Base-by-base conservation (phyloP, 2,113 vertebrate species). In the Psilopogon haemacephalus region DNA sequence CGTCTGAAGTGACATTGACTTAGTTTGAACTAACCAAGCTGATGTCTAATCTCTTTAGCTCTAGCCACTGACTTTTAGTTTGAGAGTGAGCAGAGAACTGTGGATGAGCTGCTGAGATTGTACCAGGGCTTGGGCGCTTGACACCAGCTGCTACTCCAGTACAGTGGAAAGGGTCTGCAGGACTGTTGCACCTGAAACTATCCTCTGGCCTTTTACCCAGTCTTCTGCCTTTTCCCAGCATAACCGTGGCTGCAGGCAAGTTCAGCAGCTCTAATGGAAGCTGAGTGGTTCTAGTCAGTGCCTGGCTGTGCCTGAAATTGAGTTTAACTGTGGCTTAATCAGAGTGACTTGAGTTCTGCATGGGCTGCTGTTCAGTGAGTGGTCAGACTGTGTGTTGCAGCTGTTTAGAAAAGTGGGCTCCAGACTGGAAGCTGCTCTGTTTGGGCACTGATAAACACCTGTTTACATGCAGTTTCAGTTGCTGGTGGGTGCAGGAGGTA, bases 281-380 rank as follows among this genome's bases (percentile, higher is more conserved):
- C 50, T 54, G 59, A 65, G 68, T 91, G 67, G 20, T 85, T 82
- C 85, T 89, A 62, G 27, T 62, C 9, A n/a, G 55, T 48, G 64
- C 35, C 79, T 79, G 86, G 17, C 42, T 60, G 11, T 0, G 18
- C 42, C 70, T 78, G 70, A 67, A 94, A 78, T 40, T 60, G 67
- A 87, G 30, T 82, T 56, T 71, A 69, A 46, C 23, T 33, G 35
- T 24, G 44, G 59, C 12, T 35, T 86, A 58, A 80, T 79, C 55
- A 58, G 84, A 84, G 76, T 2, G 2, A 17, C 52, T 74, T 44
- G 42, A 84, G 55, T 27, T 54, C 27, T 5, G 5, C 24, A 11
- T 0, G 0, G n/a, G 50, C 55, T 59, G 55, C 26, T 65, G n/a
- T 35, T 76, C 68, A 38, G 35, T 42, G n/a, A 20, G 35, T 2